Evolutionary conservation across 2,888 invertebrate species (phyloP).

Genomic region (Gisinianus flammeolus): DNA sequence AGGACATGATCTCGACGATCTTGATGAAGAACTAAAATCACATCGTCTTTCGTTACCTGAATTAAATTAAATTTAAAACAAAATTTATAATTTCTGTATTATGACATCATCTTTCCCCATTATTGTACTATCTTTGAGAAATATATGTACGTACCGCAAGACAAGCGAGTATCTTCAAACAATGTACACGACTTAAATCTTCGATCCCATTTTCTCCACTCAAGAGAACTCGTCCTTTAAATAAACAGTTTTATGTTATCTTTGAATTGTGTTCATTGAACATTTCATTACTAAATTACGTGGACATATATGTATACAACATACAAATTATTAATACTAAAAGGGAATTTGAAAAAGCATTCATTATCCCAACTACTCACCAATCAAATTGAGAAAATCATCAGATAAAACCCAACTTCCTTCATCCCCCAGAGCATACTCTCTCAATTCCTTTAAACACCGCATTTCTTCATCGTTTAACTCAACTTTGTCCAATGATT

Average conservation of each 20-base stretch:
- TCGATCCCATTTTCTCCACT: slow-evolving; percentile 57
- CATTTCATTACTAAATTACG: too few species aligned
- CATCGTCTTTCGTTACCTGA: slow-evolving; percentile 74
- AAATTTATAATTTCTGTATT: too few species aligned
- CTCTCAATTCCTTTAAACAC: slow-evolving; percentile 81
- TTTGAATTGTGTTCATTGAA: too few species aligned
- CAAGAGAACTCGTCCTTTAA: slow-evolving; percentile 52
- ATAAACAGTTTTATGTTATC: too few species aligned
- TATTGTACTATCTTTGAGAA: slow-evolving; percentile 55
- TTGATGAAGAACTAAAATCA: slow-evolving; percentile 86
- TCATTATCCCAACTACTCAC: slow-evolving; percentile 63
- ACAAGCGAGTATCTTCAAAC: slow-evolving; percentile 75
- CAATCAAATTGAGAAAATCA: slow-evolving; percentile 81
- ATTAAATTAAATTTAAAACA: slow-evolving; percentile 47
- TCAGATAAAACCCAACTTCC: slow-evolving; percentile 93
- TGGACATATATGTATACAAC: too few species aligned
- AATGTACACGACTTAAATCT: slow-evolving; percentile 69
- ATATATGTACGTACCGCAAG: slow-evolving; percentile 68
- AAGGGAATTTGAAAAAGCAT: background rate
- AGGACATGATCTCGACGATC: slow-evolving; percentile 86
- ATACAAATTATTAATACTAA: background rate
- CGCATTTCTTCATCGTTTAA: slow-evolving; percentile 76
- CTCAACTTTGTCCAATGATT: slow-evolving; percentile 71
- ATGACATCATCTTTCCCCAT: too few species aligned
- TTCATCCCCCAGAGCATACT: slow-evolving; percentile 86